A percentile compares a stretch with the other conserved stretches of the same genome.
Conservation (phyloP, 1,140 invertebrate species). For the Pachyrhynchus sulphureomaculatus region DNA sequence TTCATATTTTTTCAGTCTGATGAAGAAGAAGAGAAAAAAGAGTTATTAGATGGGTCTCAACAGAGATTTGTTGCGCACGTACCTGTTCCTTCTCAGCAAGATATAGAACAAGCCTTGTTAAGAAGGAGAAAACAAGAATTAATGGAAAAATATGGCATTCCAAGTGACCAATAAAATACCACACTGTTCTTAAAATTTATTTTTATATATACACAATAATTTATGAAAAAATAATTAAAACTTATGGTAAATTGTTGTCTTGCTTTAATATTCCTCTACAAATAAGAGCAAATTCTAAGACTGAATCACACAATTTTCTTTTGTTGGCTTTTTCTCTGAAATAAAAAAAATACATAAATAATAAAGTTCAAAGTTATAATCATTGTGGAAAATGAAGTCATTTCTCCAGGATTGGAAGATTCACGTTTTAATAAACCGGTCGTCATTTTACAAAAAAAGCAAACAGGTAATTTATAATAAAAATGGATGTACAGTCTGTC, state of each 20-base stretch:
- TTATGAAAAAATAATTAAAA: conserved; percentile 14
- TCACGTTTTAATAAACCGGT: too few species aligned
- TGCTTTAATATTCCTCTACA: conserved; percentile 51
- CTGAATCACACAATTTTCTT: conserved; percentile 52
- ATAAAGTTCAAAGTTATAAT: too few species aligned
- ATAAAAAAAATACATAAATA: conserved; percentile 13
- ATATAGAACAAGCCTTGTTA: conserved; percentile 87
- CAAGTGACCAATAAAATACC: conserved; percentile 25
- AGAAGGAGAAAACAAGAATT: conserved; percentile 87
- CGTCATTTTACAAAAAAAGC: too few species aligned
- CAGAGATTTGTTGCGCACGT: conserved; percentile 78
- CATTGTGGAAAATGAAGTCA: too few species aligned
- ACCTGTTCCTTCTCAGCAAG: conserved; percentile 82
- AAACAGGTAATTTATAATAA: too few species aligned
- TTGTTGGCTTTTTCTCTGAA: conserved; percentile 56
- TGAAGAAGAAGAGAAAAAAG: conserved; percentile 50
- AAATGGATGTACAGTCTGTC: too few species aligned
- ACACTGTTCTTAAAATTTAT: background rate
- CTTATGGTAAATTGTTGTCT: conserved; percentile 32
- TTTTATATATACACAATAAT: conserved; percentile 11
- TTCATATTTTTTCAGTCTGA: conserved; percentile 44
- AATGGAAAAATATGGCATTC: conserved; percentile 69
- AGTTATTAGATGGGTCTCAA: conserved; percentile 42
- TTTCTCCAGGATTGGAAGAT: too few species aligned
- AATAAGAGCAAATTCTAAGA: conserved; percentile 54